phyloP scores from a whole-genome alignment of 2,797 vertebrate genomes.

The Oreortyx pictus region DNA sequence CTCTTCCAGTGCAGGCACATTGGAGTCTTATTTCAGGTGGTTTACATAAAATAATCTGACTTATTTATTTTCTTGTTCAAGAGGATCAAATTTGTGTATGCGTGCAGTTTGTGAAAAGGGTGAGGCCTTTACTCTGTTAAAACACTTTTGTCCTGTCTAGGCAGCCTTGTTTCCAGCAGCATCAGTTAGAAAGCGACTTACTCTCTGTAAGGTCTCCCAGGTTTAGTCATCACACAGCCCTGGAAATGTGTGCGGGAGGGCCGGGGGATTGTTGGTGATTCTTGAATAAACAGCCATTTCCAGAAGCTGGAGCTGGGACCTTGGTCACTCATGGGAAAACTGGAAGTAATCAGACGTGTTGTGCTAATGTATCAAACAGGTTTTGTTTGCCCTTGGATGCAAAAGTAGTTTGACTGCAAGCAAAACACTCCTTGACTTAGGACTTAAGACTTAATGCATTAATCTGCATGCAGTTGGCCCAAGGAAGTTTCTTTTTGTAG shows the following conservation, averaged over 20 bases:
- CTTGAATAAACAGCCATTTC: neutral
- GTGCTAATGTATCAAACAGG: rapidly evolving
- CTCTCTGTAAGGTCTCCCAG: neutral
- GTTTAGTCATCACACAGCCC: neutral
- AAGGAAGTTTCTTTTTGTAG: neutral
- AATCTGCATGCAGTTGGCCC: neutral
- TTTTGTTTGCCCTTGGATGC: neutral
- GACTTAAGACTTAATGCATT: neutral
- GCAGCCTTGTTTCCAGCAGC: neutral
- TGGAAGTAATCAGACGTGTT: neutral
- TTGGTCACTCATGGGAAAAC: neutral
- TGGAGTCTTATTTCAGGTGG: neutral
- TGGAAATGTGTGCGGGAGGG: neutral
- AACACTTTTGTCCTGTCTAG: neutral
- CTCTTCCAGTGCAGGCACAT: neutral
- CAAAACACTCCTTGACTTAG: neutral
- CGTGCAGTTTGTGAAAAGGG: neutral
- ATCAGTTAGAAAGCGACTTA: neutral
- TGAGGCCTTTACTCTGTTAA: neutral
- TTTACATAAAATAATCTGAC: neutral
- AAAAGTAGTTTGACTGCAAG: neutral
- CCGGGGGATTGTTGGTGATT: neutral
- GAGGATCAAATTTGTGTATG: neutral
- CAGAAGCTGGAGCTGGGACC: neutral
- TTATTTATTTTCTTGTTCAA: neutral